Conservation (phyloP, 1,140 invertebrate genomes). For the Radopholus similis region DNA sequence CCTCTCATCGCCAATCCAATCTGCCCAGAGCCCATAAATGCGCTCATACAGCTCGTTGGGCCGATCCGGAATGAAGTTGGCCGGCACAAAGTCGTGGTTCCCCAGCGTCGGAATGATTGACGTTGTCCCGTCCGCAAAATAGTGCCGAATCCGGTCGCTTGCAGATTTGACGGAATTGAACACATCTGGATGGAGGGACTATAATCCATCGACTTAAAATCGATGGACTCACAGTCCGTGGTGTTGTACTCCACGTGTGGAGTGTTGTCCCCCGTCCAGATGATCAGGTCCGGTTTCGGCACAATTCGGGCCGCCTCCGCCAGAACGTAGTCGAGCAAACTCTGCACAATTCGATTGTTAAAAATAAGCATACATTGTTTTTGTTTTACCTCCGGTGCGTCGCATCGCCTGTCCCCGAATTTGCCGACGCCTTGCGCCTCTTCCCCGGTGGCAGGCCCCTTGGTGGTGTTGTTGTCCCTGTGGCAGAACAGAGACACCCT, state of each 20-base stretch:
- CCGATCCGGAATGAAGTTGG: slow-evolving; percentile 42
- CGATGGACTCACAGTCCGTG: not conserved
- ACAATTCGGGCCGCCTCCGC: slow-evolving; percentile 29
- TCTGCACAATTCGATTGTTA: too few species aligned
- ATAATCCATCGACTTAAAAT: too few species aligned
- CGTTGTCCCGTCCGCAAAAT: slow-evolving; percentile 30
- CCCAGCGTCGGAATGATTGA: slow-evolving; percentile 46
- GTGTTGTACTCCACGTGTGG: slow-evolving; percentile 44
- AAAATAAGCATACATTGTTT: too few species aligned
- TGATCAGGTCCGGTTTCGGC: slow-evolving; percentile 39
- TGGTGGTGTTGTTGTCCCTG: too few species aligned
- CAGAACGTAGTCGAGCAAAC: slow-evolving; percentile 9
- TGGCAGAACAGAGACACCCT: too few species aligned
- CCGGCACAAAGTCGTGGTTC: slow-evolving; percentile 52
- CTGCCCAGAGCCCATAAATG: slow-evolving; percentile 37
- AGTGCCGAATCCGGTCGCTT: slow-evolving; percentile 13
- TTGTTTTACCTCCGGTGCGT: too few species aligned
- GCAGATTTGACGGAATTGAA: slow-evolving; percentile 30
- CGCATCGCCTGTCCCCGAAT: too few species aligned
- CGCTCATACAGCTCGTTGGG: slow-evolving; percentile 25
- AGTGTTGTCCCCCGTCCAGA: slow-evolving; percentile 53
- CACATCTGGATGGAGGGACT: slow-evolving; percentile 39
- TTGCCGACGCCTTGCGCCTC: too few species aligned
- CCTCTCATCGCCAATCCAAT: slow-evolving; percentile 5
- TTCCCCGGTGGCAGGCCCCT: too few species aligned